Base-by-base conservation (phyloP, 2,113 vertebrate genomes). In the Podilymbus podiceps region DNA sequence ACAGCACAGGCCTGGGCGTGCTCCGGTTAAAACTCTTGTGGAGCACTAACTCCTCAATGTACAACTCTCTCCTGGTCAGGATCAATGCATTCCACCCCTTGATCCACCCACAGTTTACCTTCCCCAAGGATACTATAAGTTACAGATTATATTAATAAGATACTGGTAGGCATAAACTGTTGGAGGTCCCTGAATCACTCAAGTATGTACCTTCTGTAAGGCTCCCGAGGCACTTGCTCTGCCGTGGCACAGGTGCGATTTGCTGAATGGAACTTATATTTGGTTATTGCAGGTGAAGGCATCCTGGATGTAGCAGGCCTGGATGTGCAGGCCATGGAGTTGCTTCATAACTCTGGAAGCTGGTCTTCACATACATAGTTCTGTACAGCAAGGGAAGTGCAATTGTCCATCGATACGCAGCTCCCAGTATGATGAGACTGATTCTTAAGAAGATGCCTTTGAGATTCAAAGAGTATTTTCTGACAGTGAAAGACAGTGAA, bases 1-100 rank as follows among this genome's bases (percentile, higher is more conserved):
- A 30, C 35, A 35, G 20, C 25, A 15, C 0, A 1, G 33, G 30
- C 21, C 59, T 60, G n/a, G 7, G 4, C 0, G 0, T 72, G 20
- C 44, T 46, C 24, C 8, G 46, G 21, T 62, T 42, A 42, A 66
- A 59, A 33, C 11, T 72, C 4, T 33, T 30, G 19, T 40, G 35
- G 44, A 68, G 38, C 46, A 33, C 25, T 58, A 20, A 68, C 19
- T 56, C 31, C 42, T 50, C 35, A 31, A 20, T 7, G 14, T 69
- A 21, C 25, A 59, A 4, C 18, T 5, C 17, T 72, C 33, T 55
- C 2, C 11, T 1, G 0, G 28, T 83, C 15, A 62, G 15, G 22
- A 44, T 46, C 9, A 35, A 18, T 12, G 6, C 23, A 38, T 44
- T 73, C 11, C 4, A 33, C 15, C 8, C 14, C 11, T 62, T 67